These are phyloP conservation scores for Cephus pulcher DNA, from an alignment of 2,888 invertebrate species.

Conservation along the genomic window DNA sequence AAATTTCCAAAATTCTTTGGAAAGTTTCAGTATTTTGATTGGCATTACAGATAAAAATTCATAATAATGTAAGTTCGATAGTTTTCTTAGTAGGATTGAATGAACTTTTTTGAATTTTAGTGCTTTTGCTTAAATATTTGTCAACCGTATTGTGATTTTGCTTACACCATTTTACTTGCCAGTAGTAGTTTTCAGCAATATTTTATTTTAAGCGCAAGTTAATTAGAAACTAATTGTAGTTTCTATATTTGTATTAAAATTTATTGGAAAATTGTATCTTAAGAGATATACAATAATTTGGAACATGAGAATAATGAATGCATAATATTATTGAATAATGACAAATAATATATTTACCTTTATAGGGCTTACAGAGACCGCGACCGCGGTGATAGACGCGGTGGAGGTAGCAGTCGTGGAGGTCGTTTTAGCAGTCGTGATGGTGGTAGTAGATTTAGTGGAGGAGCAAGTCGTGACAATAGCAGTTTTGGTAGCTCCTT, in stretches of 20 bases:
- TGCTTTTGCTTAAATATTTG: neutral
- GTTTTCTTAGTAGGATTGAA: neutral
- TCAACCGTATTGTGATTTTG: neutral
- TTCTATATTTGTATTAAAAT: neutral
- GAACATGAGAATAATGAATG: neutral
- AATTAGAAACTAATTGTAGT: neutral
- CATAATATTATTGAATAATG: neutral
- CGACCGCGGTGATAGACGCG: constrained; percentile 58
- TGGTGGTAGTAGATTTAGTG: constrained; percentile 44
- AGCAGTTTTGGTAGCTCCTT: constrained; percentile 64
- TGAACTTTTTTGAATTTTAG: neutral
- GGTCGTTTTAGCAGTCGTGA: constrained; percentile 68
- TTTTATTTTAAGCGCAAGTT: neutral
- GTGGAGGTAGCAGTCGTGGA: constrained; percentile 67
- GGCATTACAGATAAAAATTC: neutral
- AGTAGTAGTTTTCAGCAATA: neutral
- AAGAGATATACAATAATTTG: neutral
- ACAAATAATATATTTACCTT: neutral
- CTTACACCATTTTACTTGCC: neutral
- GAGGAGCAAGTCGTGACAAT: constrained; percentile 62
- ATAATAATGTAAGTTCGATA: neutral
- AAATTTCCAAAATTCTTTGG: neutral
- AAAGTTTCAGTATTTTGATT: neutral
- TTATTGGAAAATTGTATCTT: neutral
- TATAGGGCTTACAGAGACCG: constrained; percentile 61